A percentile compares a stretch with the other conserved stretches of the same genome.
Conservation (phyloP, 2,888 invertebrate genomes). For the Mesorhabditis spiculigera region DNA sequence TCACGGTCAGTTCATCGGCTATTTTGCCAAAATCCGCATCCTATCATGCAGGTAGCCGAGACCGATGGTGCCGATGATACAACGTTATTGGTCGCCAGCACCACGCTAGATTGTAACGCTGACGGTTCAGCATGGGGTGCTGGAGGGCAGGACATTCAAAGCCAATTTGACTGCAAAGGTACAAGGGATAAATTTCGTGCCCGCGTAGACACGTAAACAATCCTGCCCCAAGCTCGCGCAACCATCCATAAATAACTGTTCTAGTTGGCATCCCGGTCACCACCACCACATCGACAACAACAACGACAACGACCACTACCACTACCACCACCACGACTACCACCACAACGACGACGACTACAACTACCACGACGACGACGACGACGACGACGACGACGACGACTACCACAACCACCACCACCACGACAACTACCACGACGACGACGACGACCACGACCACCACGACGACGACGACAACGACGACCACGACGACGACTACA, state of each 20-base stretch:
- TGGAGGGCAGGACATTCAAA: background rate
- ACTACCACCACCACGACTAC: too few species aligned
- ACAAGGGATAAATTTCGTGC: background rate
- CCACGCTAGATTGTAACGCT: background rate
- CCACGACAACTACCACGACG: too few species aligned
- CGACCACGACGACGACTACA: too few species aligned
- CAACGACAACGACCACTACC: conserved; percentile 12
- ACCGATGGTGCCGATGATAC: background rate
- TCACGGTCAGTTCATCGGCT: too few species aligned
- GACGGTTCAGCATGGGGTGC: background rate
- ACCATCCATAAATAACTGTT: conserved; percentile 6
- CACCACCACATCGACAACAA: conserved; percentile 8
- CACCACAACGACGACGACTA: too few species aligned
- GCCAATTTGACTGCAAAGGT: background rate
- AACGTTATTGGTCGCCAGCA: background rate
- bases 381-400: too few species aligned
- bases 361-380: conserved; percentile 8
- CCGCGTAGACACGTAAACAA: background rate
- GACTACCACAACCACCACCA: too few species aligned
- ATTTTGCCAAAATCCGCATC: too few species aligned
- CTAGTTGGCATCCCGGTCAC: background rate
- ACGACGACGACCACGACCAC: too few species aligned
- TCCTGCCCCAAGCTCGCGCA: too few species aligned
- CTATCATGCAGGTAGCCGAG: background rate
- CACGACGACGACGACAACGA: too few species aligned